Base-by-base conservation (phyloP, 2,113 vertebrate genomes). In the Brachypteracias leptosomus region DNA sequence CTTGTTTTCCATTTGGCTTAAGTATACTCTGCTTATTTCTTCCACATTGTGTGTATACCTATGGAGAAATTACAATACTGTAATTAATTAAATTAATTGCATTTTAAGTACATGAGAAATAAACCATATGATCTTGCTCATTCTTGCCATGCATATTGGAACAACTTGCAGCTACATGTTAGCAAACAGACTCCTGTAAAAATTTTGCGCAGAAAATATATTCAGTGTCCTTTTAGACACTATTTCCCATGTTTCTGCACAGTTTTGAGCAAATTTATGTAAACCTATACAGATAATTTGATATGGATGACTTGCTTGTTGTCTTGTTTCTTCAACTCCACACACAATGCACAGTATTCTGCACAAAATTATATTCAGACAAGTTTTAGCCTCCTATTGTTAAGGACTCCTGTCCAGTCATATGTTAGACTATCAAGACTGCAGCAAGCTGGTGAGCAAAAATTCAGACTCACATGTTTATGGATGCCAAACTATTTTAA, bases 41-140 rank as follows among this genome's bases (percentile, higher is more conserved):
- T 94, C 77, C 78, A 73, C 75, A 77, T 85, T 90, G 36, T 96
- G 81, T 94, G 40, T 90, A 57, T 84, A 87, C 44, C 70, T 84
- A 63, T 86, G 73, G 83, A 96, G 82, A 88, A 90, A 93, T 54
- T 62, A 57, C 57, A 87, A 88, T 82, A 57, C 19, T 61, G 13
- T 70, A 77, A 87, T 97, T 89, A 92, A 93, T 95, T 87, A 90
- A 93, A 94, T 95, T 94, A 93, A 89, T 86, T 83, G 16, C 44
- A 62, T 81, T 93, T 92, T 94, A 93, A 94, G 29, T 72, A 75
- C 47, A 68, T n/a, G 55, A 81, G 83, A 90, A 95, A 63, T 35
- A 96, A 96, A 87, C 73, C 51, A 58, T 92, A 92, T 4, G 36
- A 96, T 94, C n/a, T 66, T 61, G 28, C 55, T 89, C 11, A 57